Conservation (phyloP, 2,113 vertebrate species). For the Aythya baeri region DNA sequence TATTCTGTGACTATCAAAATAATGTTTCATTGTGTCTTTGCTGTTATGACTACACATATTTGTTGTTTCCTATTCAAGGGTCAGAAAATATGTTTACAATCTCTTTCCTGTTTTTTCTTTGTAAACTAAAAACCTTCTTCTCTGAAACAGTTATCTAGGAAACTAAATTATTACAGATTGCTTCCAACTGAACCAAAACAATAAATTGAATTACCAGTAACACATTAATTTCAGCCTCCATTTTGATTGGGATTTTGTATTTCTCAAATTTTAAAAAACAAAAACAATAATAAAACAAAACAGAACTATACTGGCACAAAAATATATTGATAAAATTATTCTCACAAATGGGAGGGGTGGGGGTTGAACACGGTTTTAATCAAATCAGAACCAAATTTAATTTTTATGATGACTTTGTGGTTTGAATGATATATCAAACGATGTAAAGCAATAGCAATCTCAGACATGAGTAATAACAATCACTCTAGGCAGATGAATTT, state of each 20-base stretch:
- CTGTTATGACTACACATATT: background rate
- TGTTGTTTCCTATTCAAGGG: background rate
- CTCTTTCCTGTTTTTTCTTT: background rate
- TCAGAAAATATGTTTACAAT: background rate
- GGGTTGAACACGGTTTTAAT: background rate
- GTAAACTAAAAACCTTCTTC: background rate
- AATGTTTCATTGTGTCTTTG: background rate
- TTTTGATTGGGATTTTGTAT: background rate
- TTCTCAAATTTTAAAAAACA: background rate
- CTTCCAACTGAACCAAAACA: background rate
- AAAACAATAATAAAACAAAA: background rate
- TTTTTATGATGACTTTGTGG: background rate
- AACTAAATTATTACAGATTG: background rate
- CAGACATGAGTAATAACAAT: background rate
- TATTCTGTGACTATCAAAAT: background rate
- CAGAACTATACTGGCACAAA: background rate
- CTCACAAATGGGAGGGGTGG: background rate
- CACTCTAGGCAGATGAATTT: background rate
- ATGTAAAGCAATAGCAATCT: background rate
- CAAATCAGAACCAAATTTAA: background rate
- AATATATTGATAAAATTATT: background rate
- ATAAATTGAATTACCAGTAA: background rate
- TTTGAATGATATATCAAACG: constrained; percentile 18
- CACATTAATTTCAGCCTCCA: background rate
- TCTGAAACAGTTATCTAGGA: background rate